Base-by-base conservation (phyloP, 2,888 invertebrate species). In the Linnaemya vulpina region DNA sequence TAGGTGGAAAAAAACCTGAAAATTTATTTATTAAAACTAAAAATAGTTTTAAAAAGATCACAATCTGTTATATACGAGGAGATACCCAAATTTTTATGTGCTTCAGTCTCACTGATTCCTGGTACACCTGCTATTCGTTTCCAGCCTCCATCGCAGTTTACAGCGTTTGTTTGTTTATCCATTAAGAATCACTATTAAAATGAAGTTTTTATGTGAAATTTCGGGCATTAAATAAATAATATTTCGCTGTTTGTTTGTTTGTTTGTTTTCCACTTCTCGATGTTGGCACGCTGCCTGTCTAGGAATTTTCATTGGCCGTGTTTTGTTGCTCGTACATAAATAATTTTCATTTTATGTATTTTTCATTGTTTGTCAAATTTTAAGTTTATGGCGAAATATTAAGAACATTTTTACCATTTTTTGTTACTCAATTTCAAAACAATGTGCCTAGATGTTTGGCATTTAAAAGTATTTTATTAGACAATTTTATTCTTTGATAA, bases 341-440 rank as follows among this genome's bases (percentile, higher is more conserved):
- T 7, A 70, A 53, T 35, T 68, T 74, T 65, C 5, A 8, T 60
- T 76, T 78, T 70, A 62, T 78, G 62, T 53, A 38, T 63, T 63
- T 71, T 79, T 73, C 22, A 71, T 79, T 67, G 30, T 73, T 74
- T 80, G 73, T 80, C 73, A 74, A 67, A 74, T 46, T 74, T 58
- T 65, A 43, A 67, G 38, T 40, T 51, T 60, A 58, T 40, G 43
- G 55, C 46, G 10, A 73, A 65, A 65, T 58, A 49, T 79, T 71
- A 43, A 43, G 35, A 17, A 40, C 38, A 65, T 58, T 40, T 65
- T 67, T 25, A 43, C 43, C 17, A 11, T 43, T 63, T 79, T 60
- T 40, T 60, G 68, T 30, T 25, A 20, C 38, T 68, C 20, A 60
- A 68, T 60, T 77, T 17, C 25, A 68, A 38, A 68, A 38, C 8